Evolutionary conservation across 2,113 vertebrate species (phyloP).

Genomic region (Leuciscus idus): DNA sequence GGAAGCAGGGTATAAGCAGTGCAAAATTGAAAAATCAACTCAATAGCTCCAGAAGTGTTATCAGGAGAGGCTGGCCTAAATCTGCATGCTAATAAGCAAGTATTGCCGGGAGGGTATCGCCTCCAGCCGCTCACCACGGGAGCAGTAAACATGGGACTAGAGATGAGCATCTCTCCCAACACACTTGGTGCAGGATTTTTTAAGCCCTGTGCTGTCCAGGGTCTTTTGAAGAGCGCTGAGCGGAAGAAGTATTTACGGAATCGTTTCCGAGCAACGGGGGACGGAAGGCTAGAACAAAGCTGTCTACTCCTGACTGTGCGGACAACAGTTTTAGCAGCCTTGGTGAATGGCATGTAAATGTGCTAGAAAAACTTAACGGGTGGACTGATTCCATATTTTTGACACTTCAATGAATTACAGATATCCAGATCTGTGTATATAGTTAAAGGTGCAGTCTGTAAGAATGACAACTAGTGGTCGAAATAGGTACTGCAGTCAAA

Average conservation of each 20-base stretch:
- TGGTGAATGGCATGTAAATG: background rate
- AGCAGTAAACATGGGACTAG: background rate
- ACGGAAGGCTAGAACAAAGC: background rate
- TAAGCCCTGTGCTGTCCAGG: slow-evolving; percentile 29
- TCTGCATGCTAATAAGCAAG: slow-evolving; percentile 58
- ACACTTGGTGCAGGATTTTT: slow-evolving; percentile 35
- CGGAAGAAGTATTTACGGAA: slow-evolving; percentile 24
- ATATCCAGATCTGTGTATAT: background rate
- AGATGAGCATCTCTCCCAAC: slow-evolving; percentile 32
- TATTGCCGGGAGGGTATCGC: slow-evolving; percentile 33
- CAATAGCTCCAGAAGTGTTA: slow-evolving; percentile 48
- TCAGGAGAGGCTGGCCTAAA: slow-evolving; percentile 45
- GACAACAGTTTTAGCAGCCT: background rate
- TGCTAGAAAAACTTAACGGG: background rate
- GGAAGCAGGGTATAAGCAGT: slow-evolving; percentile 39
- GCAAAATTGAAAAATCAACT: slow-evolving; percentile 54
- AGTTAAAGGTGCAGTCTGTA: no score
- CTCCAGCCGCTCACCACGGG: background rate
- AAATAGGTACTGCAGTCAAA: no score
- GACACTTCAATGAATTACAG: background rate
- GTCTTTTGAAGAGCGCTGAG: slow-evolving; percentile 30
- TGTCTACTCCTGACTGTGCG: background rate
- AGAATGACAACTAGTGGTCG: no score
- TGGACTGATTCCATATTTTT: background rate
- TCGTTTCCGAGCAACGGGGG: background rate